Percentiles rank a stretch among this genome's conserved stretches.
phyloP scores from a whole-genome alignment of 2,113 vertebrate genomes.

The Nyctereutes procyonoides region DNA sequence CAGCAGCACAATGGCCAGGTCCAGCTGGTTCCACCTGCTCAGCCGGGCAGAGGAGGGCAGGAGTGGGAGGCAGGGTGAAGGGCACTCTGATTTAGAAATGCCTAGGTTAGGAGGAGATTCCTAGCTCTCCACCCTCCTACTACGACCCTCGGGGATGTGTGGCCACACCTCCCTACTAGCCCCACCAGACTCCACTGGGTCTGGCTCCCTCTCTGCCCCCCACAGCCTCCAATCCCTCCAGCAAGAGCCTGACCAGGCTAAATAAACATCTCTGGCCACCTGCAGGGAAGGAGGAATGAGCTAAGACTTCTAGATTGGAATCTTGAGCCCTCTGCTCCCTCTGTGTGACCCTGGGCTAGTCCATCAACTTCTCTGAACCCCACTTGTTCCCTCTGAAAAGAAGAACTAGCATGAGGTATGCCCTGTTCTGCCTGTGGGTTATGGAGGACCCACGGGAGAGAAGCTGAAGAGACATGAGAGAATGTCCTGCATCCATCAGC shows the following conservation, averaged over 20 bases:
- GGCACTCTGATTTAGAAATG: neutral
- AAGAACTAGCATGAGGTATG: neutral
- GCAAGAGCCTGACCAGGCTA: neutral
- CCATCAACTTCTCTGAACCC: neutral
- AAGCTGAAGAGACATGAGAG: neutral
- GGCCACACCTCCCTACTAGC: neutral
- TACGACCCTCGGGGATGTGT: rapidly evolving
- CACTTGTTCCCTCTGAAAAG: neutral
- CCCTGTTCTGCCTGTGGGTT: neutral
- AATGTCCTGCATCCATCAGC: neutral
- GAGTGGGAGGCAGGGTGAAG: neutral
- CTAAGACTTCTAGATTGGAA: slow-evolving; percentile 14
- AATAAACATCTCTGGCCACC: neutral
- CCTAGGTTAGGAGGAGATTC: too few relatives aligned
- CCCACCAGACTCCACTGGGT: neutral
- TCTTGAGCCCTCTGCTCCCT: neutral
- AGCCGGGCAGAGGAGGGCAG: neutral
- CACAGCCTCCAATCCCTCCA: neutral
- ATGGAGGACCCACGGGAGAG: neutral
- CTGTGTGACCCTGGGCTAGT: neutral
- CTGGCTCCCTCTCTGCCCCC: neutral
- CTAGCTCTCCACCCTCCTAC: neutral
- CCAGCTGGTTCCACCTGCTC: slow-evolving; percentile 97
- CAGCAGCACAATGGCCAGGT: slow-evolving; percentile 96
- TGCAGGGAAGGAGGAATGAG: neutral